Percentiles rank a stretch among this genome's conserved stretches.
phyloP scores from a whole-genome alignment of 2,797 vertebrate genomes.

The Miichthys miiuy region DNA sequence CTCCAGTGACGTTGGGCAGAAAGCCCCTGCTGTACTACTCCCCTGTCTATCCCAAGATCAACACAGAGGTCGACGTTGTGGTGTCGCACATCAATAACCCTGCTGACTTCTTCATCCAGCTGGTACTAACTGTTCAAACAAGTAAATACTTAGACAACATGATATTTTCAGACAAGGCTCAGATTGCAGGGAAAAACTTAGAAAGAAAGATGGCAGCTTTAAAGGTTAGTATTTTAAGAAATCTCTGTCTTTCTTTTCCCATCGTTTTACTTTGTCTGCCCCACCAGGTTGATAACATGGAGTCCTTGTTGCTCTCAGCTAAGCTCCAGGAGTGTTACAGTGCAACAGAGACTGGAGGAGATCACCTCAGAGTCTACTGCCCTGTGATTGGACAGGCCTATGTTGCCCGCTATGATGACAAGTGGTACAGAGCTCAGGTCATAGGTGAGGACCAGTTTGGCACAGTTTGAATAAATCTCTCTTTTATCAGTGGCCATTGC shows the following conservation, averaged over 20 bases:
- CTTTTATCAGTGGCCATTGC: not conserved
- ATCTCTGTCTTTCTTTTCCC: not conserved
- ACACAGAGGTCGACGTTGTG: conserved; percentile 72
- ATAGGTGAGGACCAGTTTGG: conserved; percentile 69
- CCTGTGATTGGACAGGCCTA: conserved; percentile 81
- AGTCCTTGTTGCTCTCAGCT: conserved; percentile 76
- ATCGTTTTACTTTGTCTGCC: not conserved
- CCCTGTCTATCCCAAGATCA: conserved; percentile 67
- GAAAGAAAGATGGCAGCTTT: not conserved
- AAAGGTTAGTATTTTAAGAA: not conserved
- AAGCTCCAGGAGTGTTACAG: conserved; percentile 83
- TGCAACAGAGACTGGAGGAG: conserved; percentile 10
- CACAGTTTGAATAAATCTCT: not conserved
- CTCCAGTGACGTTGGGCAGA: conserved; percentile 49
- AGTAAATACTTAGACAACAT: not conserved
- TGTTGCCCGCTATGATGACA: conserved; percentile 76
- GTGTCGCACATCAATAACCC: conserved; percentile 82
- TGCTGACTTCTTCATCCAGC: conserved; percentile 84
- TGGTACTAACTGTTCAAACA: conserved; percentile 63
- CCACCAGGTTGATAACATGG: conserved; percentile 81
- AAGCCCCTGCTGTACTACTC: conserved; percentile 71
- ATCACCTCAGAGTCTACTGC: conserved; percentile 73
- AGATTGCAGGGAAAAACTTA: not conserved
- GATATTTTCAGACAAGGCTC: not conserved
- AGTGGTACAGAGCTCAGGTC: conserved; percentile 84